Evolutionary conservation across 2,797 vertebrate species (phyloP), one percentile per base, ranked within the genome.

Genomic region (Phataginus tricuspis): DNA sequence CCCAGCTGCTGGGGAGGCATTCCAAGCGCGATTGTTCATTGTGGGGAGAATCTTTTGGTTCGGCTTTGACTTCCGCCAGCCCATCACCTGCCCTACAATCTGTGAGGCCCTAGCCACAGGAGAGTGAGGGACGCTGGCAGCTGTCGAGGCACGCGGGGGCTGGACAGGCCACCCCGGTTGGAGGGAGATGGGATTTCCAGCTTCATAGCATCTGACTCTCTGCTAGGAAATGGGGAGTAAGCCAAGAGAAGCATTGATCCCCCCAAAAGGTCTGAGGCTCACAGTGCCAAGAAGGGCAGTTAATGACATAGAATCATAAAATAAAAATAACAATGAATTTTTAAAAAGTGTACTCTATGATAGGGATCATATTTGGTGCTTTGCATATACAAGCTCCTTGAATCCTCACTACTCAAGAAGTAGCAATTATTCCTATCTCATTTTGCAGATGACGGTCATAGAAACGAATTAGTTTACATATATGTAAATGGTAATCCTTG

Each of bases 21-120:
- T 95, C 92, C 37, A 31, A 57, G 39, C 57, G n/a, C 55, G 25
- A 91, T 64, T 88, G 94, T 85, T 92, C 93, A 93, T 64, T 95
- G 95, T 96, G 83, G 75, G 55, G 39, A 88, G 55, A 78, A 75
- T 64, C 57, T 53, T 63, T 90, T 45, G 78, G 61, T 79, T 37
- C 0, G 21, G 64, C 29, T 57, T 59, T 64, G 94, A 69, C 69
- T 91, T 15, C 49, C 59, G 8, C 7, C 29, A 11, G 37, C 72
- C 86, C 14, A n/a, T 96, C 96, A 95, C 96, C 88, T 94, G 96
- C 82, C 86, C 85, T 27, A 2, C 29, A 68, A 2, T 86, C 91
- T 83, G 82, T 79, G 95, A 91, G 75, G 66, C 71, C 57, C 1
- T 21, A 69, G 80, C 55, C 6, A 1, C 0, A 13, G 82, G 69